A percentile compares a stretch with the other conserved stretches of the same genome.
phyloP scores from a whole-genome alignment of 2,888 invertebrate genomes.

The Stramonita haemastoma region DNA sequence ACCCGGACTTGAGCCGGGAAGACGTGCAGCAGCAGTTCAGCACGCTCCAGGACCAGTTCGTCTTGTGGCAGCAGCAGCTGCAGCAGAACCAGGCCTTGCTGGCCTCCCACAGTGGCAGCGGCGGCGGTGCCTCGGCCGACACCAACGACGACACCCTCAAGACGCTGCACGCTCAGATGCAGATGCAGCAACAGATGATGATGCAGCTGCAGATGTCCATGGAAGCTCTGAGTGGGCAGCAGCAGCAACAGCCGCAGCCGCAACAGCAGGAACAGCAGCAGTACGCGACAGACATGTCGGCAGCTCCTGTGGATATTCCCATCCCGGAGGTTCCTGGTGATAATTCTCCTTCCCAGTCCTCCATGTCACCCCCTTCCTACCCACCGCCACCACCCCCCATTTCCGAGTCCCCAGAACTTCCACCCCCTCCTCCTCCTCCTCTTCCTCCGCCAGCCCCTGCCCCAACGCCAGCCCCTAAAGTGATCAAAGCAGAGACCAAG shows the following conservation, averaged over 20 bases:
- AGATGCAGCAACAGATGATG: constrained; percentile 60
- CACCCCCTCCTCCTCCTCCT: constrained; percentile 42
- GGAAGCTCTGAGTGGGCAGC: constrained; percentile 63
- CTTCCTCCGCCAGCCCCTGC: constrained; percentile 44
- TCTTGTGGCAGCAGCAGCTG: constrained; percentile 72
- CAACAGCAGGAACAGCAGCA: constrained; percentile 48
- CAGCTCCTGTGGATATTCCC: constrained; percentile 21
- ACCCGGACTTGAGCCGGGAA: neutral
- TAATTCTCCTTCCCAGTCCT: constrained; percentile 27
- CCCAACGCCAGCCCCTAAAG: constrained; percentile 46
- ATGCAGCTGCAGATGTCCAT: constrained; percentile 61
- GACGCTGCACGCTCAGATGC: constrained; percentile 55
- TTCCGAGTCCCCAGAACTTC: constrained; percentile 8
- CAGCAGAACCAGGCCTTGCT: constrained; percentile 68
- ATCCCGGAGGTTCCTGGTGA: constrained; percentile 32
- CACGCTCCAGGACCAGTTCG: constrained; percentile 69
- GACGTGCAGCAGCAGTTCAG: constrained; percentile 62
- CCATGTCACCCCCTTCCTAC: constrained; percentile 16
- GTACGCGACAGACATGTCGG: neutral
- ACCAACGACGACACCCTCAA: constrained; percentile 38
- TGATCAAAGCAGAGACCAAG: constrained; percentile 22
- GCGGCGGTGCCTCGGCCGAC: constrained; percentile 42
- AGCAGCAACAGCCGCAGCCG: constrained; percentile 64
- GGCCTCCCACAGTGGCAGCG: constrained; percentile 50
- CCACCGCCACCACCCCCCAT: constrained; percentile 3